Evolutionary conservation across 2,113 vertebrate genomes (phyloP), one percentile per base, ranked within the genome.

Genomic region (Cnemophilus loriae): DNA sequence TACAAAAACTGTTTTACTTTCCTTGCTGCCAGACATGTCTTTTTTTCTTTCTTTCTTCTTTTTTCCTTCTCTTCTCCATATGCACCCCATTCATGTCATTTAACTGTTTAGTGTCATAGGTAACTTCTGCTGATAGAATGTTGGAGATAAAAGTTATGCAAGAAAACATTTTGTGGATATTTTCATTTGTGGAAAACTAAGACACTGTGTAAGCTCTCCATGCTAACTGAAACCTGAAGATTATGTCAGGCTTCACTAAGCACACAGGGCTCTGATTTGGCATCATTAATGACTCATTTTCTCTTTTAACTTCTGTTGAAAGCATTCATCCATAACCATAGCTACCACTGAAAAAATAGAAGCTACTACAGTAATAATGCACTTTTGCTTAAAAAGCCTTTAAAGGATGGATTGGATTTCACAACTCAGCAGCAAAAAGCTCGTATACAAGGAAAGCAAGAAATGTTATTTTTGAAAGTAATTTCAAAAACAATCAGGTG

Each of bases 251-350:
- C 97, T 97, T 96, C 98, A 74, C 87, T 93, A 97, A 97, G 89
- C 96, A 97, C 96, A 97, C 97, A 93, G 97, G 94, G 94, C 97
- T 98, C 94, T 96, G 96, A 95, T 97, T 98, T 96, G 97, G 89
- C 97, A 90, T 97, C 97, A 97, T 97, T 98, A 98, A 97, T 97
- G 97, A 95, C 97, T 97, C 97, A 97, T 98, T 98, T 97, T 98
- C 96, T 97, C 97, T 98, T 97, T 98, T 97, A 98, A 97, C 96
- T 98, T 97, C 97, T 97, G 95, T 96, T 97, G 96, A 96, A 98
- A 97, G 95, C 97, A 97, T 97, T 98, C 96, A 97, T 97, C 97
- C 96, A 96, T 96, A 97, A 95, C 95, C 81, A 94, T 89, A 97
- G 95, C 94, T 97, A 97, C 93, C 93, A 87, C 86, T 95, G 93